Base-by-base conservation (phyloP, 1,140 invertebrate species). In the Acyrthosiphon pisum region DNA sequence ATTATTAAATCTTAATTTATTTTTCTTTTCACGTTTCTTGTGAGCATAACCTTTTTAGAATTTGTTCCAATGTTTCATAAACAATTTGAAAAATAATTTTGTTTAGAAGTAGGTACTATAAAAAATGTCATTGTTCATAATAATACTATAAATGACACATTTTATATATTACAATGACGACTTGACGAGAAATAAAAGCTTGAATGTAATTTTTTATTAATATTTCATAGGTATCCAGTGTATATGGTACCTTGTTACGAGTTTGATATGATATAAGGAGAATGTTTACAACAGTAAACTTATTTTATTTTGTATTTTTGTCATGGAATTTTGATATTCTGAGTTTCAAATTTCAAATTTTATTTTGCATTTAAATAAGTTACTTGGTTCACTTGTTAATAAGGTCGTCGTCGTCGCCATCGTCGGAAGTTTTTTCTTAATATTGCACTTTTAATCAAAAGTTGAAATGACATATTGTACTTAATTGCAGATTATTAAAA, bases 391-490 rank as follows among this genome's bases (percentile, higher is more conserved):
- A 76, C 11, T 35, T 14, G n/a, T 76, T 76, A 76, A 76, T 76
- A 35, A n/a, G 9, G n/a, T 18, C n/a, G n/a, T n/a, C n/a, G 6
- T 4, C 3, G n/a, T 18, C n/a, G n/a, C 20, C n/a, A 1, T 4
- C 3, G 4, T 0, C 0, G 20, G 20, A 76, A 76, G 30, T 76
- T n/a, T n/a, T 20, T 76, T 76, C n/a, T n/a, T n/a, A 4, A 76
- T 76, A 76, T 76, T 30, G 30, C 30, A 60, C 56, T 60, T 76
- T 76, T n/a, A 76, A 76, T 76, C 14, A 76, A 76, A 76, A 76
- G 60, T 76, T n/a, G n/a, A 18, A 76, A 76, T 76, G 30, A 18
- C 2, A 35, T n/a, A 6, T 6, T 18, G 56, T 30, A 30, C 30
- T 60, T 30, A 30, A 11, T n/a, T n/a, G n/a, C n/a, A n/a, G 60